Conservation (phyloP, 2,113 vertebrate genomes). For the Carassius auratus region DNA sequence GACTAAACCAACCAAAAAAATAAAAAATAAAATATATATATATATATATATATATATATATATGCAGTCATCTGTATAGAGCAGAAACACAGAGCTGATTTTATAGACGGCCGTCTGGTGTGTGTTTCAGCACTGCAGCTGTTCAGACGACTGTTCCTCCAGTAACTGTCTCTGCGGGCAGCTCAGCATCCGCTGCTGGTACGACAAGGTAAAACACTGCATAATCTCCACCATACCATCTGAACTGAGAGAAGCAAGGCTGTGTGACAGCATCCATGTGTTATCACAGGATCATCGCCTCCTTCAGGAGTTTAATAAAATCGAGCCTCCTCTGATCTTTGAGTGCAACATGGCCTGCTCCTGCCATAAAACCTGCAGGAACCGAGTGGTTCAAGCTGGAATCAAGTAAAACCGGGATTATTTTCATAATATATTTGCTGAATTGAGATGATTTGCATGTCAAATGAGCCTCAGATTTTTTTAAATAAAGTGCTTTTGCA, state of each 20-base stretch:
- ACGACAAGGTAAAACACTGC: conserved; percentile 83
- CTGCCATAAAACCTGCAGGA: conserved; percentile 89
- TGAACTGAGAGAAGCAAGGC: no score
- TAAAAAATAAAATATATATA: no score
- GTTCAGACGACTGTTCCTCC: conserved; percentile 89
- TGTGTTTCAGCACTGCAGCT: conserved; percentile 83
- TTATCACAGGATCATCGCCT: conserved; percentile 83
- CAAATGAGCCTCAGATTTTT: not conserved
- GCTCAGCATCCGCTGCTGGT: conserved; percentile 95
- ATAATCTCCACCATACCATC: no score
- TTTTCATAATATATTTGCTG: not conserved
- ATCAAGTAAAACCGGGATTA: conserved; percentile 81
- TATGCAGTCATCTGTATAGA: no score
- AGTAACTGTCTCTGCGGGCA: conserved; percentile 93
- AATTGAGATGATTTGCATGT: not conserved
- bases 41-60: no score
- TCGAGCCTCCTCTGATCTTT: conserved; percentile 91
- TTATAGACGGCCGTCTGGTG: no score
- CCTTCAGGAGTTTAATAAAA: conserved; percentile 94
- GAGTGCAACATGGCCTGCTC: conserved; percentile 93
- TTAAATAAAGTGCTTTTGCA: not conserved
- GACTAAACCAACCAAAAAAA: not conserved
- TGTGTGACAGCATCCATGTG: not conserved
- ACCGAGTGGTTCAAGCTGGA: conserved; percentile 89
- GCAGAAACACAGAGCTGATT: no score